Evolutionary conservation across 1,140 invertebrate species (phyloP).

Genomic region (Eueides isabella): DNA sequence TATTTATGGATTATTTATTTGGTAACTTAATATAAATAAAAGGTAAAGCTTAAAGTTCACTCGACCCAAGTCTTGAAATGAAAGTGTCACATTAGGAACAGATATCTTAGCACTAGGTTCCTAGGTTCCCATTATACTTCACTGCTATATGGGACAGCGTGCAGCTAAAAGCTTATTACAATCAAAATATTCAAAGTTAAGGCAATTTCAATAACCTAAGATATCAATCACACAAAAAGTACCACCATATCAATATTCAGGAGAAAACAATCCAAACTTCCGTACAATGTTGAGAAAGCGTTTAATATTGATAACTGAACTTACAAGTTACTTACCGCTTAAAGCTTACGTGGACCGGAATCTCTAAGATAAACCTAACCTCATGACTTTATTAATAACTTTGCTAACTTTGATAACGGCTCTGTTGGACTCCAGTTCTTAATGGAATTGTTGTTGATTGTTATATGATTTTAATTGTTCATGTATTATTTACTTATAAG

Average conservation of each 20-base stretch:
- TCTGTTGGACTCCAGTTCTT: not conserved
- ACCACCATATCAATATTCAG: not conserved
- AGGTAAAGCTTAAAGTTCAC: no score
- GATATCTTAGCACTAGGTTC: no score
- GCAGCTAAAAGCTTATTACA: no score
- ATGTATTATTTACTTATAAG: not conserved
- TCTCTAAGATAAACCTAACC: slow-evolving; percentile 2
- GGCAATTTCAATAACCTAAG: not conserved
- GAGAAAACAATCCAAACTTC: slow-evolving; percentile 4
- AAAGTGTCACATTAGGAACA: no score
- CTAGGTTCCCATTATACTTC: no score
- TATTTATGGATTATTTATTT: no score
- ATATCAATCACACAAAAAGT: not conserved
- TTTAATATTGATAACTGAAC: slow-evolving; percentile 3
- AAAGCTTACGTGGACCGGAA: not conserved
- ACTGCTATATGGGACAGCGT: no score
- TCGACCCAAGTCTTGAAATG: no score
- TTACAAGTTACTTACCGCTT: slow-evolving; percentile 1
- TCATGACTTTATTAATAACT: not conserved
- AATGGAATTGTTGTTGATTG: not conserved
- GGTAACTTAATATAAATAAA: no score
- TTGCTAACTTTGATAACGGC: not conserved
- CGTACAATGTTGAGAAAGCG: not conserved
- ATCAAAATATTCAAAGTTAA: not conserved
- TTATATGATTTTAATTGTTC: not conserved